Evolutionary conservation across 2,797 vertebrate species (phyloP).

Genomic region (Spinibarbus caldwelli): DNA sequence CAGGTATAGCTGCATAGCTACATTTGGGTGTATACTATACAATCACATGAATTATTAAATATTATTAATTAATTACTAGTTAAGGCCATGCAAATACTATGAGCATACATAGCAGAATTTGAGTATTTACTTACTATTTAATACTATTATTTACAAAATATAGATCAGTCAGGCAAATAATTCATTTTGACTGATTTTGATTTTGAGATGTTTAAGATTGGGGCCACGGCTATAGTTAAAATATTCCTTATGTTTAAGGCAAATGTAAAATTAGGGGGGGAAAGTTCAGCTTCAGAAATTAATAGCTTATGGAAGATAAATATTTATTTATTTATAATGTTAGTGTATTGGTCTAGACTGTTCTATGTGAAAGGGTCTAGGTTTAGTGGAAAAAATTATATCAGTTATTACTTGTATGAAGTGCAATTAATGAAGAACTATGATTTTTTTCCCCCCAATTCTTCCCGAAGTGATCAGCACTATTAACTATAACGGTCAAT

Average conservation of each 20-base stretch:
- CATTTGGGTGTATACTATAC: neutral
- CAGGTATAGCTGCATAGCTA: neutral
- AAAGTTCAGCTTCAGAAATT: neutral
- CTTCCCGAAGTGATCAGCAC: neutral
- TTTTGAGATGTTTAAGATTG: neutral
- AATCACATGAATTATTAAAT: neutral
- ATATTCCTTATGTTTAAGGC: neutral
- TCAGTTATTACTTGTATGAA: neutral
- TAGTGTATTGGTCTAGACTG: neutral
- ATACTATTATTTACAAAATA: constrained; percentile 3
- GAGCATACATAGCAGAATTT: neutral
- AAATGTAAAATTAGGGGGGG: neutral
- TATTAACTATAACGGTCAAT: constrained; percentile 79
- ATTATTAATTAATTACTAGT: neutral
- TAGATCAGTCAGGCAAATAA: neutral
- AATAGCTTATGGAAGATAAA: neutral
- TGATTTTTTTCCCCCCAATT: neutral
- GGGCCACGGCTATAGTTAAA: neutral
- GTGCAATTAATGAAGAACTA: neutral
- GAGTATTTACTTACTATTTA: constrained; percentile 1
- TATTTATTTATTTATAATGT: neutral
- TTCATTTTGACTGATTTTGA: neutral
- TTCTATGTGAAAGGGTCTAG: neutral
- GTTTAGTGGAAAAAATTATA: neutral
- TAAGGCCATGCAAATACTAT: constrained; percentile 20